A percentile compares a stretch with the other conserved stretches of the same genome.
phyloP scores from a whole-genome alignment of 2,797 vertebrate species.

The Nyctalus aviator region DNA sequence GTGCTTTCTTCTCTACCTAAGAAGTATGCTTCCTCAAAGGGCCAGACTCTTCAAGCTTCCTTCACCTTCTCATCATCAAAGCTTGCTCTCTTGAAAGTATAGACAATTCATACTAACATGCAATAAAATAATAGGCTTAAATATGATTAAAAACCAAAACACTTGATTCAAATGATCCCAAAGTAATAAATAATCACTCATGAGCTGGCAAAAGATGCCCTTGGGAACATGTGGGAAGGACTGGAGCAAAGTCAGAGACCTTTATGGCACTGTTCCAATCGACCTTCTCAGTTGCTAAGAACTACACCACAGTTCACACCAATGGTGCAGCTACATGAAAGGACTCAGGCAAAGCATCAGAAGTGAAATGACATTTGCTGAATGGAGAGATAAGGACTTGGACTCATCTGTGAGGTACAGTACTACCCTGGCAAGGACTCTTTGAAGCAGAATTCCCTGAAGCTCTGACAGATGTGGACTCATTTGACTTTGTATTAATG shows the following conservation, averaged over 20 bases:
- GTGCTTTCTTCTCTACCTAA: not conserved
- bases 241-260: not conserved
- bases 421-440: not conserved
- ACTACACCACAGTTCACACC: not conserved
- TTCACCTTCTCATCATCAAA: conserved; percentile 24
- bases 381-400: not conserved
- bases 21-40: not conserved
- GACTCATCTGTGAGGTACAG: not conserved
- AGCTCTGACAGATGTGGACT: not conserved
- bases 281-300: not conserved
- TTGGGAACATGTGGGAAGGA: not conserved
- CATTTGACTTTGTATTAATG: not conserved
- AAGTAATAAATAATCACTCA: conserved; percentile 6
- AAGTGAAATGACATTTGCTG: not conserved
- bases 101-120: not conserved
- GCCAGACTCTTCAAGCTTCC: not conserved
- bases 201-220: not conserved
- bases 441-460: not conserved
- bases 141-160: conserved; percentile 7
- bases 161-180: not conserved
- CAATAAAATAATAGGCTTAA: not conserved
- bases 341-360: conserved; percentile 1
- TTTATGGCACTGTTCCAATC: not conserved
- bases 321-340: not conserved
- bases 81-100: not conserved